Conservation (phyloP, 2,113 vertebrate species). For the Colinus virginianus region DNA sequence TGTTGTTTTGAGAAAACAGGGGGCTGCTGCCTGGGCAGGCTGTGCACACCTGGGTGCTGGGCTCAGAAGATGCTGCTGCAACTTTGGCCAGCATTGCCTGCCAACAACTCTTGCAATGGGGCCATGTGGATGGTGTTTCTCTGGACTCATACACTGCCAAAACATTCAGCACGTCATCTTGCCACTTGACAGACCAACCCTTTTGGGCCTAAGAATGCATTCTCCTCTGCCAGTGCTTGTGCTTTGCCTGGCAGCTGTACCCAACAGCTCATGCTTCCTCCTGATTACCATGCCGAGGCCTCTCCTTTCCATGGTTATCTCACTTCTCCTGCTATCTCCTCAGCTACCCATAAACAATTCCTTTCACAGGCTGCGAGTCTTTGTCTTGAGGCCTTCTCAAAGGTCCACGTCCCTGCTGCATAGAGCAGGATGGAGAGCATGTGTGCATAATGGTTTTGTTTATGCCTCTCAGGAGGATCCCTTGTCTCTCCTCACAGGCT, state of each 20-base stretch:
- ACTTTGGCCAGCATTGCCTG: background rate
- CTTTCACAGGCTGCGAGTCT: background rate
- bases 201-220: background rate
- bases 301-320: background rate
- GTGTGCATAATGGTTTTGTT: background rate
- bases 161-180: background rate
- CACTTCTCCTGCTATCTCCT: background rate
- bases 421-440: accelerated
- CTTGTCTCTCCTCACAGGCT: background rate
- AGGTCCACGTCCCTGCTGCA: background rate
- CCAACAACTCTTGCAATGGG: background rate
- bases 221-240: background rate
- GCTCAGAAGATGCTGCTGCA: background rate
- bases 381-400: background rate
- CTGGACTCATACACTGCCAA: accelerated
- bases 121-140: accelerated
- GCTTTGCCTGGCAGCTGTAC: background rate
- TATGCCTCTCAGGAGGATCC: background rate
- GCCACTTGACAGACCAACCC: background rate
- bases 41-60: background rate
- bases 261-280: background rate
- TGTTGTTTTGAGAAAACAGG: too few species aligned
- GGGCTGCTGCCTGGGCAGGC: background rate
- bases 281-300: background rate
- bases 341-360: background rate